Evolutionary conservation across 2,888 invertebrate genomes (phyloP), one percentile per base, ranked within the genome.

Genomic region (Scotopteryx bipunctaria): DNA sequence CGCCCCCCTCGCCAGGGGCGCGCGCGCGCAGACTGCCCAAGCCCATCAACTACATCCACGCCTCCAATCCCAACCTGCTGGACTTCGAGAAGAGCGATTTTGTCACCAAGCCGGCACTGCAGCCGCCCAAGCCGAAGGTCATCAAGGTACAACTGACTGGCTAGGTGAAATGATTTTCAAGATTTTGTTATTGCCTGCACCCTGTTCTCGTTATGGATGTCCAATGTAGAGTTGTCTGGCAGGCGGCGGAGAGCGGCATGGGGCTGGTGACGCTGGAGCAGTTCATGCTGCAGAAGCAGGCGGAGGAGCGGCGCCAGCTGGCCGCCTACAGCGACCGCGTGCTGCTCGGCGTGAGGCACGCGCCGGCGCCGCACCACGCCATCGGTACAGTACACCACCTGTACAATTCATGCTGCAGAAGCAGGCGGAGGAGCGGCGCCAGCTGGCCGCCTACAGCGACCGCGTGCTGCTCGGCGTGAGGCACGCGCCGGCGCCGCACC

Each of bases 191-290:
- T n/a, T n/a, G n/a, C n/a, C n/a, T n/a, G n/a, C n/a, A 19, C 19
- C 6, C 2, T 19, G 2, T 19, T 19, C 6, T 19, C 5, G 6
- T 5, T 5, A 1, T 19, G 6, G 19, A 19, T 19, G 19, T 5
- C 19, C 3, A 19, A 2, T 19, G 19, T 19, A 6, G 4, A 19
- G 38, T 21, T 4, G 4, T 6, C 37, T 5, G 0, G 8, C 59
- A 74, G 75, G 67, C 36, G 29, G 15, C 66, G 36, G 94, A 94
- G 57, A 93, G 92, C 73, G 83, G 93, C 19, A 91, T 92, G 58
- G 94, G 94, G 0, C 93, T 94, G 71, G 93, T 95, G 41, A 96
- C 95, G 0, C 86, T 96, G 19, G 94, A 95, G 76, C 94, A 95
- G 83, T 92, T 96, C 69, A 96, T 96, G 95, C 79, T 94, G 61